Percentiles rank a stretch among this genome's conserved stretches.
phyloP scores from a whole-genome alignment of 1,140 invertebrate genomes.

The Trichomalopsis sarcophagae region DNA sequence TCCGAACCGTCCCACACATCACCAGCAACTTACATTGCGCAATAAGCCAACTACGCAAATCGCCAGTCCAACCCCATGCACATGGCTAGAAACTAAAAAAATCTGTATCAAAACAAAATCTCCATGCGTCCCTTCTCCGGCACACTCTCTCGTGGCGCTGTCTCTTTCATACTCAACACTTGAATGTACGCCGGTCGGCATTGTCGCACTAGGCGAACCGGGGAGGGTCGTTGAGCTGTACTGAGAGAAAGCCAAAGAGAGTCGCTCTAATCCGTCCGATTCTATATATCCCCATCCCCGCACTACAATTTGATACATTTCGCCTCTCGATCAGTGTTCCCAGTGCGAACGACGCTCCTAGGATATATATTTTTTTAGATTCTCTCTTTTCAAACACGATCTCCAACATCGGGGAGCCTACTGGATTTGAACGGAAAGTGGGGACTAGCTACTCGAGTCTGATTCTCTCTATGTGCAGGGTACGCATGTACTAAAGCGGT shows the following conservation, averaged over 20 bases:
- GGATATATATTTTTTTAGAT: conserved; percentile 29
- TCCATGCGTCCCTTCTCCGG: not conserved
- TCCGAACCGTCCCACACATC: no score
- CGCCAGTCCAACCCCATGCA: not conserved
- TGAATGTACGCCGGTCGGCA: not conserved
- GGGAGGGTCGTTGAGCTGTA: conserved; percentile 42
- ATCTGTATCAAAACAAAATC: conserved; percentile 46
- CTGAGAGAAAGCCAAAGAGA: conserved; percentile 44
- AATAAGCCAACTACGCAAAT: conserved; percentile 14
- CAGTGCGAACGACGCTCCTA: not conserved
- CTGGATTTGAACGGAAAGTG: not conserved
- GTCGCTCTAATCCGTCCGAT: conserved; percentile 57
- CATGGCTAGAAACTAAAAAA: conserved; percentile 18
- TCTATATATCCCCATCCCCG: conserved; percentile 40
- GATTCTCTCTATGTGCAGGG: conserved; percentile 2
- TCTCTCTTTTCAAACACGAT: conserved; percentile 48
- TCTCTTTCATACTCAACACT: conserved; percentile 15
- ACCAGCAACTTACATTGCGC: no score
- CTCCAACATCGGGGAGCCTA: conserved; percentile 4
- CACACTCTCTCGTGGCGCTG: not conserved
- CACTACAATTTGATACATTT: conserved; percentile 60
- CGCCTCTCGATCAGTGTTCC: conserved; percentile 36
- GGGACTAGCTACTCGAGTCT: conserved; percentile 3
- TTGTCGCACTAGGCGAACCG: conserved; percentile 32
- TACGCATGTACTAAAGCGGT: not conserved